Base-by-base conservation (phyloP, 2,888 invertebrate genomes). In the Coelinius sp. region DNA sequence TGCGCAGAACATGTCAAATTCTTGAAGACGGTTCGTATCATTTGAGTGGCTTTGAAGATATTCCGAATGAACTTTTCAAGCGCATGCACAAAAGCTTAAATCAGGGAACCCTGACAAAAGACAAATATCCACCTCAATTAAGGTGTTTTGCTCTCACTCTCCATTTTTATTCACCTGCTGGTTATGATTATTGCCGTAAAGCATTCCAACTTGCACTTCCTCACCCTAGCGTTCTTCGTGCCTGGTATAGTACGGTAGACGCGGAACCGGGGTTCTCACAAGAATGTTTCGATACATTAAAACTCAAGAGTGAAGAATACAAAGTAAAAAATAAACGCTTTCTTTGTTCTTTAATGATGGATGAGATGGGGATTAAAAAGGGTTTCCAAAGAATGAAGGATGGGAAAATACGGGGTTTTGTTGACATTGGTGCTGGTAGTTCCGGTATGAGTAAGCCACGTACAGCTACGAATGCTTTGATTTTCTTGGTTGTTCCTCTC, bases 321-420 rank as follows among this genome's bases (percentile, higher is more conserved):
- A 17, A 46, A 17, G 1, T 14, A 46, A 4, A 77, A 14, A 46
- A 46, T 5, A 14, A 46, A 2, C 4, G 44, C 17, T 17, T 46
- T 46, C 2, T 46, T 46, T 46, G 44, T 46, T 4, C 4, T 4
- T 46, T 46, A n/a, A 7, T 14, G 14, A n/a, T 78, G 10, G 77
- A 77, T 56, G 77, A 77, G 69, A 75, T 79, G 24, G 62, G 71
- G 1, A 76, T 78, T 20, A 71, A 76, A 72, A 75, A 78, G 20
- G 62, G 71, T 5, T 75, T 78, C 14, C 69, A 71, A 38, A 63
- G 66, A 25, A 31, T 59, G 25, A 66, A 14, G 10, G 46, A 74
- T 71, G 73, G 69, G 7, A 75, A 73, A 20, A 49, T 71, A 65
- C 52, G 59, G 7, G 79, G 81, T 8, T 75, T 75, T 68, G 71